Conservation (phyloP, 1,140 invertebrate species). For the Dendrolimus punctatus region DNA sequence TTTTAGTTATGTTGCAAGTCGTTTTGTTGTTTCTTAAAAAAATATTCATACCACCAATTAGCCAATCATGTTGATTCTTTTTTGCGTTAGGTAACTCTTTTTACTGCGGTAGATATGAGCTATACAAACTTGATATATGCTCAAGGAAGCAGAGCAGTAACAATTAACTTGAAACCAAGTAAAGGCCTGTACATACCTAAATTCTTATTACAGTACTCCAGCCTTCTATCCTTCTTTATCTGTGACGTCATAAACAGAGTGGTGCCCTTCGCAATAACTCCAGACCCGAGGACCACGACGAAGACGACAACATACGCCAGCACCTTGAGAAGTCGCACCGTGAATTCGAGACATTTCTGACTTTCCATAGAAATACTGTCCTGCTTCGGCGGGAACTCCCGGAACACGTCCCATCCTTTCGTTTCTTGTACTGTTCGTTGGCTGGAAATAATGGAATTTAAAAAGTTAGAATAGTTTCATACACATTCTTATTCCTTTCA, state of each 20-base stretch:
- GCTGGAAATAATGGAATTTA: conserved; percentile 69
- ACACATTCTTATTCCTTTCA: too few species aligned
- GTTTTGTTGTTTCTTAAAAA: too few species aligned
- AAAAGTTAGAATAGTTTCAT: conserved; percentile 14
- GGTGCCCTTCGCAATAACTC: conserved; percentile 89
- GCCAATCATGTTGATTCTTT: too few species aligned
- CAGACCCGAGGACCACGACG: conserved; percentile 84
- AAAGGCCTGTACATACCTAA: conserved; percentile 76
- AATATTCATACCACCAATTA: too few species aligned
- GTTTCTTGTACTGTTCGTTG: conserved; percentile 89
- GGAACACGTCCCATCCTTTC: conserved; percentile 97
- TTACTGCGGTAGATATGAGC: too few species aligned
- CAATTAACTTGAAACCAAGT: background rate
- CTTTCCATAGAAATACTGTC: conserved; percentile 92
- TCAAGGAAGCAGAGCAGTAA: background rate
- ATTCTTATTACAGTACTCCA: conserved; percentile 87
- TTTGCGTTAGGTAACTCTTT: too few species aligned
- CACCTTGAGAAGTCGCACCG: conserved; percentile 89
- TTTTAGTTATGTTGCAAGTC: too few species aligned
- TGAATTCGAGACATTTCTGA: conserved; percentile 88
- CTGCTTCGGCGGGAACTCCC: conserved; percentile 89
- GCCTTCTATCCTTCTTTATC: conserved; percentile 80
- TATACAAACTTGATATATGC: too few species aligned
- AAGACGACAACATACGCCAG: conserved; percentile 89
- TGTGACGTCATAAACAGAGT: conserved; percentile 94